Conservation (phyloP, 37 sponge, comb jelly and placozoan genomes). For the Halichondria panicea region DNA sequence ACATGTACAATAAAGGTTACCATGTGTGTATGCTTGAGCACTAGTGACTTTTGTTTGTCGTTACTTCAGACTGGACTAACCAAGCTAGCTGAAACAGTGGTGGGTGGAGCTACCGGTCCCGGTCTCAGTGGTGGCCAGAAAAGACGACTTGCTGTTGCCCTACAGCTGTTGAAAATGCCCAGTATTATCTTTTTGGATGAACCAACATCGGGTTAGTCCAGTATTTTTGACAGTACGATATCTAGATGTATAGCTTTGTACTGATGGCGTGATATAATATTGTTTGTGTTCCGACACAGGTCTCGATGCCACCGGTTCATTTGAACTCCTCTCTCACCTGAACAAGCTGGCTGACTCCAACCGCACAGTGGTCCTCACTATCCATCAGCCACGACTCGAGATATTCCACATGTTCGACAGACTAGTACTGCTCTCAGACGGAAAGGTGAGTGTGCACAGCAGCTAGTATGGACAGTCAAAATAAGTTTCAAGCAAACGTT, state of each 20-base stretch:
- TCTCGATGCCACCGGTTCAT: slow-evolving; percentile 73
- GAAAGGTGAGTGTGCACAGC: slow-evolving; percentile 74
- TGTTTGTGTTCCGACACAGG: too few relatives aligned
- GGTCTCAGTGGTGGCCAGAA: slow-evolving; percentile 93
- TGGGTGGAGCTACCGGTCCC: slow-evolving; percentile 83
- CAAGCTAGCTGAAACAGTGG: slow-evolving; percentile 75
- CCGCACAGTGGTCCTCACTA: slow-evolving; percentile 75
- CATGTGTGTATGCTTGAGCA: too few relatives aligned
- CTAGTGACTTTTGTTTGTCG: too few relatives aligned
- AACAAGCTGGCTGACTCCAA: slow-evolving; percentile 75
- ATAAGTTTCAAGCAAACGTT: too few relatives aligned
- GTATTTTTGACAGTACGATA: background rate
- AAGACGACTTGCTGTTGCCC: slow-evolving; percentile 71
- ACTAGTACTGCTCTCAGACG: slow-evolving; percentile 68
- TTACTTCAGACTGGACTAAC: slow-evolving; percentile 66
- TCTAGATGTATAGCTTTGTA: background rate
- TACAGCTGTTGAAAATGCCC: slow-evolving; percentile 79
- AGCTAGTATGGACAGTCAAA: too few relatives aligned
- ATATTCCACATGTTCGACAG: slow-evolving; percentile 81
- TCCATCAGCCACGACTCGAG: slow-evolving; percentile 82
- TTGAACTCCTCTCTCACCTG: slow-evolving; percentile 76
- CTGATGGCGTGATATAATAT: too few relatives aligned
- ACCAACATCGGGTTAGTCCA: slow-evolving; percentile 73
- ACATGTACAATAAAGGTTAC: too few relatives aligned
- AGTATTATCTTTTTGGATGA: slow-evolving; percentile 86